These are phyloP conservation scores for Oopsacas minuta DNA, from an alignment of 37 sponge, comb jelly and placozoan genomes.

Conservation along the genomic window DNA sequence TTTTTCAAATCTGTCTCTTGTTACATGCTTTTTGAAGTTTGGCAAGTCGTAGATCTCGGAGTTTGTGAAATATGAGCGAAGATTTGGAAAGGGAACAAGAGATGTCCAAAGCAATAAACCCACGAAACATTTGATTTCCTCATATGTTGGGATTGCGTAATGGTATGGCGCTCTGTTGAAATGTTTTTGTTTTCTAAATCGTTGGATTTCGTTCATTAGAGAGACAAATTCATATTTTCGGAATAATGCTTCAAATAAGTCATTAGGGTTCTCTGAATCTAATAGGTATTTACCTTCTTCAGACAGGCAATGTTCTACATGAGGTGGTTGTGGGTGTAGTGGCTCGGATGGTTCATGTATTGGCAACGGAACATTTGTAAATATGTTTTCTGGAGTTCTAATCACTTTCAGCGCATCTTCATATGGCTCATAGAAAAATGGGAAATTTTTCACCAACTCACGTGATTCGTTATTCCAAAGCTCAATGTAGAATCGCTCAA, in stretches of 20 bases:
- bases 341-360: not conserved
- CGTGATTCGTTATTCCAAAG: not conserved
- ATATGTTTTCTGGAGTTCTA: not conserved
- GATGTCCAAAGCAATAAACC: not conserved
- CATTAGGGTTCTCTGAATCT: not conserved
- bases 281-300: not conserved
- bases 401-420: not conserved
- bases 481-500: not conserved
- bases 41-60: not conserved
- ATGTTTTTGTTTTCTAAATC: not conserved
- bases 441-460: not conserved
- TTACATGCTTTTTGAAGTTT: not conserved
- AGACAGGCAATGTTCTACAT: not conserved
- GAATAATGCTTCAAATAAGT: not conserved
- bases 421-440: not conserved
- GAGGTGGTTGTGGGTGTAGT: not conserved
- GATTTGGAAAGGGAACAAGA: not conserved
- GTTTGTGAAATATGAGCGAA: not conserved
- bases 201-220: not conserved
- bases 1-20: not conserved
- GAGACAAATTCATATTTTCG: not conserved
- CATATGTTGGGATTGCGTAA: not conserved
- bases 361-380: not conserved
- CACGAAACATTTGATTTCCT: slow-evolving; percentile 2
- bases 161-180: not conserved